These are phyloP conservation scores for Gopherus evgoodei DNA, from an alignment of 2,113 vertebrate genomes.

Conservation along the genomic window DNA sequence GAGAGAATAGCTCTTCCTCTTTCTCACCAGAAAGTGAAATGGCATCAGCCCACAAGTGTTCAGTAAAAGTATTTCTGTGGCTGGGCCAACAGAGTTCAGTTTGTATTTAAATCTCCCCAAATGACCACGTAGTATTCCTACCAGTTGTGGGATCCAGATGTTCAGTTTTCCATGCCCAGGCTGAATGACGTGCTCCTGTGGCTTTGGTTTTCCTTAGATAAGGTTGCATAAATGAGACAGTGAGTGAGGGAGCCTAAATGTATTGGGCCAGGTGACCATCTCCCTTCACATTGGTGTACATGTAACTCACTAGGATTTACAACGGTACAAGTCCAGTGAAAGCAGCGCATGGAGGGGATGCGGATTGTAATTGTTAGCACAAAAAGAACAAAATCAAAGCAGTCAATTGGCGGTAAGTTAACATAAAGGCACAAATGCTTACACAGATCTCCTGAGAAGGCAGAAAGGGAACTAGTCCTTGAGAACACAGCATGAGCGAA, in stretches of 20 bases:
- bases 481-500: not conserved
- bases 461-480: slow-evolving; percentile 6
- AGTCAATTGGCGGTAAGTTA: not conserved
- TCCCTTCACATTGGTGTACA: not conserved
- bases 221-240: not conserved
- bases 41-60: not conserved
- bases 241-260: not conserved
- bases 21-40: not conserved
- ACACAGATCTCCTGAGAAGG: slow-evolving; percentile 18
- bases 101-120: not conserved
- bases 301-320: not conserved
- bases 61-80: not conserved
- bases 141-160: not conserved
- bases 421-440: slow-evolving; percentile 45
- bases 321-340: not conserved
- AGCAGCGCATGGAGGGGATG: not conserved
- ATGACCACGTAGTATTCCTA: not conserved
- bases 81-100: not conserved
- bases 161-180: not conserved
- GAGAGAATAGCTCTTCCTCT: not conserved
- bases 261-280: not conserved
- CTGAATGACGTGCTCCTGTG: not conserved
- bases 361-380: not conserved
- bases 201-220: not conserved
- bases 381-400: not conserved